Evolutionary conservation across 1,140 invertebrate species (phyloP), one percentile per base, ranked within the genome.

Genomic region (Apis cerana): DNA sequence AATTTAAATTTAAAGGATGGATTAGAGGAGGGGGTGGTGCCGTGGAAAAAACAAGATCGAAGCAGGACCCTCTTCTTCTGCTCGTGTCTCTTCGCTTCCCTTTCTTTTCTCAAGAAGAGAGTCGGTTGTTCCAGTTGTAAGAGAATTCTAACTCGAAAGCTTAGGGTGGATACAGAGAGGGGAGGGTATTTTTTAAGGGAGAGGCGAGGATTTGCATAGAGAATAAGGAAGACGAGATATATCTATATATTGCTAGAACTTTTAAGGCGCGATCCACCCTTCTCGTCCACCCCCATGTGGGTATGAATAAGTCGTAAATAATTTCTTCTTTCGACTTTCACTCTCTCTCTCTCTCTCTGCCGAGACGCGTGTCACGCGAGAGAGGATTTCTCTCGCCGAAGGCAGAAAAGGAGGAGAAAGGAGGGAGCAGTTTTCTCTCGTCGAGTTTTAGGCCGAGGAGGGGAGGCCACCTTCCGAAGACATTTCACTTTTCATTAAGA

Each of bases 231-330:
- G 70, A 19, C 72, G 82, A 87, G 84, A 91, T 91, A 90, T 92
- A 91, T n/a, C n/a, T n/a, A n/a, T 91, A 89, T 92, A 91, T 91
- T 88, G 85, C 87, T 79, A 81, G 89, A 91, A 92, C 88, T 92
- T 92, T 91, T 90, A 91, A 91, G 84, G 85, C 82, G 80, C 62
- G 52, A 85, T 79, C 74, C 74, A 59, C 80, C 54, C 43, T 61
- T 21, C 10, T 1, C 19, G 10, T 43, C 15, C 23, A 50, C 27
- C 54, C 69, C 76, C 33, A 33, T 33, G 59, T 43, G 52, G 86
- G 80, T 85, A 91, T 88, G 89, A 89, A 90, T 91, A 88, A 92
- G 89, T 83, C 88, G 84, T 91, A 91, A 91, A 92, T 91, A 91
- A 91, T 91, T 91, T 88, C 33, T 70, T 79, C 71, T 88, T 91